These are phyloP conservation scores for Agrotis clavis DNA, from an alignment of 2,888 invertebrate species.

Conservation along the genomic window DNA sequence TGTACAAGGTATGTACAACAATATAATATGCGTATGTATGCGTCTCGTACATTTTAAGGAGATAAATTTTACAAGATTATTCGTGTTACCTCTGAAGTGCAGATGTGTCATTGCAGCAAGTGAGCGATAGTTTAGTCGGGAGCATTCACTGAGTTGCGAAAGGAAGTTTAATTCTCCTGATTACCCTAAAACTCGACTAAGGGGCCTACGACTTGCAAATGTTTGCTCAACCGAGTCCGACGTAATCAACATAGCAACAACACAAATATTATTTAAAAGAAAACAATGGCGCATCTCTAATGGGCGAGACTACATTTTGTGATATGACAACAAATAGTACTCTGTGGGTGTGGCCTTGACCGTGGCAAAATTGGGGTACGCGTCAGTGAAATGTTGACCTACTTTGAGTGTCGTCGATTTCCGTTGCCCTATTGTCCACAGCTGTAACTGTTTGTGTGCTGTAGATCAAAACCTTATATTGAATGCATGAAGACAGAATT, in stretches of 20 bases:
- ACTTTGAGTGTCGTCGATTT: background rate
- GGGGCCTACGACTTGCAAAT: no score
- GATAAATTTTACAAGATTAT: no score
- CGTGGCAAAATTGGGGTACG: background rate
- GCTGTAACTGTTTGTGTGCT: no score
- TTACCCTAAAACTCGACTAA: no score
- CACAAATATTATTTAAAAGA: background rate
- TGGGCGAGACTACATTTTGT: background rate
- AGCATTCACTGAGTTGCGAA: background rate
- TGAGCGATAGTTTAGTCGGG: background rate
- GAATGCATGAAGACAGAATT: no score
- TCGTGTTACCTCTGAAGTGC: background rate
- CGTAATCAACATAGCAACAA: background rate
- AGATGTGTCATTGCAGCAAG: background rate
- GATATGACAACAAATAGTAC: slow-evolving; percentile 4
- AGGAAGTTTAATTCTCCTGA: no score
- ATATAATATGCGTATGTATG: no score
- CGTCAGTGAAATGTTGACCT: background rate
- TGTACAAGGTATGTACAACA: slow-evolving; percentile 40
- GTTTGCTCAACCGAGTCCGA: no score
- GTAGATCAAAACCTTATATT: no score
- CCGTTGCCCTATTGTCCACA: background rate
- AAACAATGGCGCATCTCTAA: background rate
- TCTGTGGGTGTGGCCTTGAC: background rate
- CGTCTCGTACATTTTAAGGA: background rate